These are phyloP conservation scores for Propithecus perrieri DNA, from an alignment of 2,797 vertebrate genomes.

Conservation along the genomic window DNA sequence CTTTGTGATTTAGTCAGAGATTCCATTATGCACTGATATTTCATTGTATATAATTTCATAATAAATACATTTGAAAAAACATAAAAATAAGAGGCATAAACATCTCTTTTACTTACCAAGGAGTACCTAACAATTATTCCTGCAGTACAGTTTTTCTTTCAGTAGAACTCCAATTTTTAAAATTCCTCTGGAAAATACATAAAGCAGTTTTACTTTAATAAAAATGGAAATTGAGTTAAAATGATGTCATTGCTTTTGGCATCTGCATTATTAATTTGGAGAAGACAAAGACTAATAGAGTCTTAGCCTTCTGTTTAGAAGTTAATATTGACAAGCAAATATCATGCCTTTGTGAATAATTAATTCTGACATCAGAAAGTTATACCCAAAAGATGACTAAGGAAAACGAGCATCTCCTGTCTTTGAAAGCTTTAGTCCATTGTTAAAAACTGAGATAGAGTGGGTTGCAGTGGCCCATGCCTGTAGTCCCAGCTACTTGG, in stretches of 20 bases:
- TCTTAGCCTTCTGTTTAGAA: neutral
- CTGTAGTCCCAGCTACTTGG: neutral
- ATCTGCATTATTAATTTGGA: slow-evolving; percentile 33
- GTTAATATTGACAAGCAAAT: slow-evolving; percentile 11
- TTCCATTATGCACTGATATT: neutral
- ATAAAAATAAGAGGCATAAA: neutral
- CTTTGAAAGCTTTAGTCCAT: neutral
- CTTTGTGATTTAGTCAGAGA: neutral
- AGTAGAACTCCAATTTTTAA: neutral
- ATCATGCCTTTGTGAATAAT: neutral
- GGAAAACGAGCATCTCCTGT: neutral
- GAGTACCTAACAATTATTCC: neutral
- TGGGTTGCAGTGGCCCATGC: neutral
- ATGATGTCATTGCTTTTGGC: slow-evolving; percentile 29
- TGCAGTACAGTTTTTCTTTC: slow-evolving; percentile 21
- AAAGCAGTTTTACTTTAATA: slow-evolving; percentile 6
- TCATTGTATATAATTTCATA: slow-evolving; percentile 30
- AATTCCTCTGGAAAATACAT: slow-evolving; percentile 32
- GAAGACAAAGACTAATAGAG: slow-evolving; percentile 9
- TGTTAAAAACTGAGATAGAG: neutral
- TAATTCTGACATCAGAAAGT: slow-evolving; percentile 3
- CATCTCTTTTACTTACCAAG: neutral
- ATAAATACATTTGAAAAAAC: neutral
- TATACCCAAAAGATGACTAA: neutral
- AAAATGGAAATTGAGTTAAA: slow-evolving; percentile 36